Evolutionary conservation across 2,113 vertebrate species (phyloP).

Genomic region (Bubo blakistoni): DNA sequence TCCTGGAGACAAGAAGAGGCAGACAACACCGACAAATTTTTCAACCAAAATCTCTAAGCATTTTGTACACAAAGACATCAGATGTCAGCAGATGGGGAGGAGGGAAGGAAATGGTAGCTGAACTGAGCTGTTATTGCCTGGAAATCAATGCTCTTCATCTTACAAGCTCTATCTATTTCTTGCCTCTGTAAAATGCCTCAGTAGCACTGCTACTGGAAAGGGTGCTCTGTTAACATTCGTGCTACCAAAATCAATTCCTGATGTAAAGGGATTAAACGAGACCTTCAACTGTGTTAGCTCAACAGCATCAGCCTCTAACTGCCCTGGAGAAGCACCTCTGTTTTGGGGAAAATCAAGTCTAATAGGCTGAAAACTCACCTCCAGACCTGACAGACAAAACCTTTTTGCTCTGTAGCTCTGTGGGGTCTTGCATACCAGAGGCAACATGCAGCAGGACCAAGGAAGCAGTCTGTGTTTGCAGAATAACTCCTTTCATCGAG

Average conservation of each 20-base stretch:
- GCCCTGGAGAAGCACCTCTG: background rate
- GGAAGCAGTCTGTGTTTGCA: background rate
- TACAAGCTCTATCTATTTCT: background rate
- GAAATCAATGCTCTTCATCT: background rate
- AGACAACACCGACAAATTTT: background rate
- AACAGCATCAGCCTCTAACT: background rate
- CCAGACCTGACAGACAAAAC: background rate
- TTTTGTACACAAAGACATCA: background rate
- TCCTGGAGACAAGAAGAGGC: conserved; percentile 67
- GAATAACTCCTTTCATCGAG: background rate
- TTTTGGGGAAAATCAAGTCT: background rate
- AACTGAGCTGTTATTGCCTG: background rate
- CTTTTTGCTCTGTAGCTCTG: background rate
- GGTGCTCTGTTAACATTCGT: background rate
- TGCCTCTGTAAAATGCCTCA: background rate
- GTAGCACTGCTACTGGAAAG: background rate
- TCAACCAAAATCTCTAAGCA: background rate
- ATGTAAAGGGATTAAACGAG: background rate
- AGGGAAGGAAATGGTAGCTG: background rate
- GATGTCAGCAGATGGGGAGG: background rate
- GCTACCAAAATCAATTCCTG: background rate
- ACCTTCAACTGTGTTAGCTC: background rate
- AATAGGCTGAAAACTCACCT: background rate
- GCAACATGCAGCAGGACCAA: background rate
- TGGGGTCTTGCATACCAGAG: background rate